Evolutionary conservation across 2,113 vertebrate genomes (phyloP).

Genomic region (Drymodes brunneopygia): DNA sequence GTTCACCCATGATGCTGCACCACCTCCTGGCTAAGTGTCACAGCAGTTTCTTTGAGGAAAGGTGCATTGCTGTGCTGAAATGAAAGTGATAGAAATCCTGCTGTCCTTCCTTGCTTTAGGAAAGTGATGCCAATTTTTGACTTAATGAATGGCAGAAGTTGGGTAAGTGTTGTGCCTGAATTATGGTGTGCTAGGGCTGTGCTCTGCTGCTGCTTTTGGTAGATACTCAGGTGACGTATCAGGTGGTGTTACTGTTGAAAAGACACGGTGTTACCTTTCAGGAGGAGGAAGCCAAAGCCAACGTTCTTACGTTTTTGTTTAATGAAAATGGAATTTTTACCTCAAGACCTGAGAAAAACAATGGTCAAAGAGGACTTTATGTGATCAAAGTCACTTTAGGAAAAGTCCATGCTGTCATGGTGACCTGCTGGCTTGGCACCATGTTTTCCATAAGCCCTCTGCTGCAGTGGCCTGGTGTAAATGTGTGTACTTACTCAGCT

Average conservation of each 20-base stretch:
- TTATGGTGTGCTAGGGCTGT: background rate
- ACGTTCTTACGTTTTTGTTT: background rate
- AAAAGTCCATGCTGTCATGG: background rate
- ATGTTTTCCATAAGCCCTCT: background rate
- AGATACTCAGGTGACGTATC: background rate
- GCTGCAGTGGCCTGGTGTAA: background rate
- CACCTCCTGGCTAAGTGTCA: background rate
- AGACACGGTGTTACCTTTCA: background rate
- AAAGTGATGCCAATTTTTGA: background rate
- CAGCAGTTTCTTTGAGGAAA: background rate
- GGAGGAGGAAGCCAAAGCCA: background rate
- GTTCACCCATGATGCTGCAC: accelerated
- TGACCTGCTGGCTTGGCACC: background rate
- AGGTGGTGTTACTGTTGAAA: background rate
- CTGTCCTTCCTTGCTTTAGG: background rate
- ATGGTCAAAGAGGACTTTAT: background rate
- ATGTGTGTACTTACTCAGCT: background rate
- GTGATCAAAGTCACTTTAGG: background rate
- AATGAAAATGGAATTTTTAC: background rate
- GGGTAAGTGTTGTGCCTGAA: background rate
- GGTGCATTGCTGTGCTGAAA: background rate
- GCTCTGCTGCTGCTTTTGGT: background rate
- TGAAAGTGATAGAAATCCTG: background rate
- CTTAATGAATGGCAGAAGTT: background rate
- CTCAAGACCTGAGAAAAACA: background rate